Percentiles rank a stretch among this genome's conserved stretches.
Conservation (phyloP, 2,113 vertebrate genomes). For the Bettongia penicillata region DNA sequence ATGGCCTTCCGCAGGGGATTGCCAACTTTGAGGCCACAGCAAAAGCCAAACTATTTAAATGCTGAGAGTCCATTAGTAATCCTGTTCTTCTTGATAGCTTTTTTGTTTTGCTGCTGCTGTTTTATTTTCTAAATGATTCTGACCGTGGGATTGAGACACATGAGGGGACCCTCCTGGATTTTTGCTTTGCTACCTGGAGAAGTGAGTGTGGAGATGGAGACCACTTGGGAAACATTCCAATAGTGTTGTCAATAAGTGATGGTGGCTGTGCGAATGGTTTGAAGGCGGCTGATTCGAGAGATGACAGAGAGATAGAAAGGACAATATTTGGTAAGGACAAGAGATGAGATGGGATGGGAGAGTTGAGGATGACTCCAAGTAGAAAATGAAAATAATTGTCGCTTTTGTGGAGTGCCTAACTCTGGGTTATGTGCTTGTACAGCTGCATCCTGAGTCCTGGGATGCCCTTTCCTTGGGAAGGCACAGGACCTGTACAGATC, state of each 20-base stretch:
- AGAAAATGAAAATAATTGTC: too few relatives aligned
- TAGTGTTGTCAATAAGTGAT: too few relatives aligned
- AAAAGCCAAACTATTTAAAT: neutral
- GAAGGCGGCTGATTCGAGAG: neutral
- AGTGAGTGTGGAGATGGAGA: too few relatives aligned
- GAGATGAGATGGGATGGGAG: neutral
- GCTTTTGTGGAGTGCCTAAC: too few relatives aligned
- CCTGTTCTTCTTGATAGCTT: slow-evolving; percentile 24
- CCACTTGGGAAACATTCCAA: too few relatives aligned
- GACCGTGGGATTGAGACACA: neutral
- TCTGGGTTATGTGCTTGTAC: too few relatives aligned
- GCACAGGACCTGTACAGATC: too few relatives aligned
- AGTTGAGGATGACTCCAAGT: neutral
- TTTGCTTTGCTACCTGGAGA: neutral
- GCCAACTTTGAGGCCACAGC: accelerated
- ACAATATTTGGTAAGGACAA: too few relatives aligned
- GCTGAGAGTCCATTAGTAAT: slow-evolving; percentile 13
- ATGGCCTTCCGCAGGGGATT: accelerated
- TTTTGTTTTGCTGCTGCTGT: neutral
- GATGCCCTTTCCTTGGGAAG: too few relatives aligned
- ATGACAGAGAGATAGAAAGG: neutral
- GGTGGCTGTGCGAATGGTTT: neutral
- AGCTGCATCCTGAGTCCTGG: too few relatives aligned
- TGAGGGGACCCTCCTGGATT: neutral
- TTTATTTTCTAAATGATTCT: neutral